Percentiles rank a stretch among this genome's conserved stretches.
Evolutionary conservation across 1,140 invertebrate genomes (phyloP).

Genomic region (Bombus haemorrhoidalis): DNA sequence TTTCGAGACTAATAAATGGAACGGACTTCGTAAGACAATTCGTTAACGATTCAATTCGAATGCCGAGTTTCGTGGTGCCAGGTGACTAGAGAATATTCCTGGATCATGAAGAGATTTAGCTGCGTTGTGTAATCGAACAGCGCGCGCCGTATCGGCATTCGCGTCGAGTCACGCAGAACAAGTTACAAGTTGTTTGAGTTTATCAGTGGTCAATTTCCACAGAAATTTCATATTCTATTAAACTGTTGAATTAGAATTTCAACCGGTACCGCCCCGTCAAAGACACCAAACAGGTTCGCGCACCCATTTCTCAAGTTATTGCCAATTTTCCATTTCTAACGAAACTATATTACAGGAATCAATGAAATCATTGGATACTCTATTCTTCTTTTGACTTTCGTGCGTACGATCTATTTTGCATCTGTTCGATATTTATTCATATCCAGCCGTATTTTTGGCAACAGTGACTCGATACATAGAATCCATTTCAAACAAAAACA

Average conservation of each 20-base stretch:
- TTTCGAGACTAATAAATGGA: constrained; percentile 12
- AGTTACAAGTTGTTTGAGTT: constrained; percentile 34
- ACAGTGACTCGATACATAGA: too few species aligned
- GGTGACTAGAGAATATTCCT: constrained; percentile 28
- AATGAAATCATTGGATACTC: not conserved
- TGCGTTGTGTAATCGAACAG: not conserved
- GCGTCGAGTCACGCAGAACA: constrained; percentile 20
- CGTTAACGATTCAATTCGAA: constrained; percentile 18
- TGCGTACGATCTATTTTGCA: too few species aligned
- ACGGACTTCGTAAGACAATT: not conserved
- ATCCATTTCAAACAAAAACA: not conserved
- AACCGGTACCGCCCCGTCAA: not conserved
- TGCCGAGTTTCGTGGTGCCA: not conserved
- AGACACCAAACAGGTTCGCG: not conserved
- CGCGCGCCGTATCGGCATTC: constrained; percentile 1
- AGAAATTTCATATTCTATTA: constrained; percentile 38
- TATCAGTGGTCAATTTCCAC: constrained; percentile 1
- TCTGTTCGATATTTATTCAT: too few species aligned
- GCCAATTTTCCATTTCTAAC: not conserved
- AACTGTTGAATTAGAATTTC: not conserved
- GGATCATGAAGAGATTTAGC: not conserved
- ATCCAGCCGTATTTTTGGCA: too few species aligned
- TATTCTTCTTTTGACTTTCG: too few species aligned
- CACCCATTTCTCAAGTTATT: not conserved
- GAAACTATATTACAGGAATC: not conserved